A percentile compares a stretch with the other conserved stretches of the same genome.
Conservation (phyloP, 1,140 invertebrate species). For the Zaprionus ornatus region DNA sequence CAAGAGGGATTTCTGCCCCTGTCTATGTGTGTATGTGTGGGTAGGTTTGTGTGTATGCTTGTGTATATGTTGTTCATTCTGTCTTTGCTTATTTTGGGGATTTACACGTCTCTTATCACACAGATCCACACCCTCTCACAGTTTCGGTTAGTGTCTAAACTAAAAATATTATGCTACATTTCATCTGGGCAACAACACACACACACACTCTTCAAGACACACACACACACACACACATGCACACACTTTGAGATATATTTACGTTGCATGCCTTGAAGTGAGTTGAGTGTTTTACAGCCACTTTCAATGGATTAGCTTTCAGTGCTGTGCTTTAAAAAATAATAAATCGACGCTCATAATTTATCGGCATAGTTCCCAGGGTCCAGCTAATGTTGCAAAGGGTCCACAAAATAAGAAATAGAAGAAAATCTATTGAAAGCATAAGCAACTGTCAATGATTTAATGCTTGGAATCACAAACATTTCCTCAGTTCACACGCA, state of each 20-base stretch:
- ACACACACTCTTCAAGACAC: constrained; percentile 7
- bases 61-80: constrained; percentile 45
- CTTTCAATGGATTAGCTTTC: constrained; percentile 80
- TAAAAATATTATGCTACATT: constrained; percentile 79
- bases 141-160: constrained; percentile 44
- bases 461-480: constrained; percentile 61
- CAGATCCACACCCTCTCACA: constrained; percentile 26
- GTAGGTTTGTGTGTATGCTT: constrained; percentile 26
- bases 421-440: constrained; percentile 72
- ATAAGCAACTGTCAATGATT: constrained; percentile 77
- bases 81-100: constrained; percentile 75
- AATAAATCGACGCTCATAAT: constrained; percentile 68
- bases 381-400: constrained; percentile 2
- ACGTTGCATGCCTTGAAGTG: background rate
- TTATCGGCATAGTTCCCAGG: constrained; percentile 25
- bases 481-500: constrained; percentile 26
- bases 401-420: constrained; percentile 48
- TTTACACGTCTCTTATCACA: constrained; percentile 73
- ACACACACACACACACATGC: constrained; percentile 5
- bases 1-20: constrained; percentile 22
- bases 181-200: constrained; percentile 53
- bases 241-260: constrained; percentile 4
- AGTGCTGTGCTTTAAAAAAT: constrained; percentile 57
- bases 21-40: constrained; percentile 8
- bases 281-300: constrained; percentile 68